Evolutionary conservation across 2,113 vertebrate genomes (phyloP).

Genomic region (Quiscalus mexicanus): DNA sequence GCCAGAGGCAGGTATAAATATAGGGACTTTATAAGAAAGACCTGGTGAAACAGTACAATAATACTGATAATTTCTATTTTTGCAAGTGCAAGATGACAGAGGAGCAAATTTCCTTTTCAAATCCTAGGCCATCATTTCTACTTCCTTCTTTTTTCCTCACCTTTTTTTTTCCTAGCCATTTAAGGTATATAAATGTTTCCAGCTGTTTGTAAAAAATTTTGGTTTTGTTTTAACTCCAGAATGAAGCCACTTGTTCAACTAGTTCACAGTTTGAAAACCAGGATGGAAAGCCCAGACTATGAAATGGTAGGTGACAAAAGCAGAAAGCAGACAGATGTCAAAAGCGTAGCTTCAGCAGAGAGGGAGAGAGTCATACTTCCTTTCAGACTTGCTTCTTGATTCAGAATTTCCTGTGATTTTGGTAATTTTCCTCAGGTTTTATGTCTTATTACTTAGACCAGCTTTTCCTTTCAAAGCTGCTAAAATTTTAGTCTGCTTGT

Average conservation of each 20-base stretch:
- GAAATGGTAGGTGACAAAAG: constrained; percentile 81
- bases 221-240: constrained; percentile 73
- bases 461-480: not conserved
- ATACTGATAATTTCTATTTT: not conserved
- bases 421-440: not conserved
- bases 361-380: not conserved
- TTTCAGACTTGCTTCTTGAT: not conserved
- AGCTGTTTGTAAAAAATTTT: not conserved
- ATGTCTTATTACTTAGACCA: not conserved
- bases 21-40: not conserved
- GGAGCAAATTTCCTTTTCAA: not conserved
- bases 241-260: constrained; percentile 84
- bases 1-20: not conserved
- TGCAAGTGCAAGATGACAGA: not conserved
- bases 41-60: not conserved
- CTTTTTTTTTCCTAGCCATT: not conserved
- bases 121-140: not conserved
- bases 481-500: not conserved
- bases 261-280: constrained; percentile 86
- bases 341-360: not conserved
- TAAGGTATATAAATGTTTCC: not conserved
- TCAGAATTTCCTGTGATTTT: not conserved
- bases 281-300: constrained; percentile 86
- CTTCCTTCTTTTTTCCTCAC: not conserved
- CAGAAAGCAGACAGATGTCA: not conserved